Evolutionary conservation across 2,113 vertebrate species (phyloP), one percentile per base, ranked within the genome.

Genomic region (Triplophysa rosa): DNA sequence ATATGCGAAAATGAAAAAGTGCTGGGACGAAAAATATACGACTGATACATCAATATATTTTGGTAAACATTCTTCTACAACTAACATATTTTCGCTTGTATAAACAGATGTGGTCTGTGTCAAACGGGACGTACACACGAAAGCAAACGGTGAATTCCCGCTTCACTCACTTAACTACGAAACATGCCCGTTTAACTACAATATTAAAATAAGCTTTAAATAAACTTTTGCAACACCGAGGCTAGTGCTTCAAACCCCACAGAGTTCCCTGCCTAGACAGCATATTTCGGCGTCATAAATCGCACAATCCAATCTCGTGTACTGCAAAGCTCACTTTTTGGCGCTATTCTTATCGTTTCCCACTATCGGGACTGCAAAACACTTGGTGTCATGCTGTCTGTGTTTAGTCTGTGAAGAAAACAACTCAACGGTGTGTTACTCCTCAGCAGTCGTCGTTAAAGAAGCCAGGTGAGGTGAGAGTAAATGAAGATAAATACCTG

Each of bases 401-500:
- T 23, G 23, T 59, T 16, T 42, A 16, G 13, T 59, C 1, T 8
- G 1, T 72, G 59, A 67, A 45, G 19, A 21, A 26, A 70, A 19
- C 52, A 59, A 21, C 7, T 49, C 61, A 4, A n/a, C 37, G 12
- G 26, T 49, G 23, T 24, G 58, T 33, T 45, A 74, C 86, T 82
- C 23, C 33, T 10, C 33, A 8, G 14, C 42, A 12, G 42, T 45
- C 9, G 1, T 29, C 8, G 37, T 73, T 61, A 11, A 9, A 8
- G 11, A 24, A 74, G n/a, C n/a, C n/a, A n/a, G 9, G 21, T 61
- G 70, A 23, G n/a, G 4, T 37, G 33, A 37, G 29, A 17, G 58
- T 19, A 47, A 45, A 47, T 61, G 21, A 62, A 62, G 37, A n/a
- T 40, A 62, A 83, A 70, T 94, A 94, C 93, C 93, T 93, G 90